phyloP scores from a whole-genome alignment of 2,113 vertebrate genomes.

The Clarias batrachus region DNA sequence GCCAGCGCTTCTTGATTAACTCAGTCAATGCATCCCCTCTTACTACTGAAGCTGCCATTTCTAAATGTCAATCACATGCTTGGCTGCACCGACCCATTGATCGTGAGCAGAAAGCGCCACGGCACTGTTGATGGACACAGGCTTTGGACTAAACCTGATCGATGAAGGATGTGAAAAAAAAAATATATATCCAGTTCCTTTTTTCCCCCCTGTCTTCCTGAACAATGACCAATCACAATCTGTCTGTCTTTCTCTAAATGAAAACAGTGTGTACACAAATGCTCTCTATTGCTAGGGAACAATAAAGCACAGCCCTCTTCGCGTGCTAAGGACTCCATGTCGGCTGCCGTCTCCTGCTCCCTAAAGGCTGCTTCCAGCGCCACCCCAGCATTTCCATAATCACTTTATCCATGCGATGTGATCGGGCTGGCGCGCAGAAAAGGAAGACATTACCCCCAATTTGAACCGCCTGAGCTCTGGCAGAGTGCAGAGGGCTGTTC shows the following conservation, averaged over 20 bases:
- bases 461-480: conserved; percentile 61
- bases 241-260: conserved; percentile 35
- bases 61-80: conserved; percentile 55
- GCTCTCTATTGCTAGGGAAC: conserved; percentile 38
- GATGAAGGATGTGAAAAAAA: conserved; percentile 36
- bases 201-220: conserved; percentile 20
- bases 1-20: conserved; percentile 47
- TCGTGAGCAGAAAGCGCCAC: conserved; percentile 16
- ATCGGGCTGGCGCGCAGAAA: conserved; percentile 59
- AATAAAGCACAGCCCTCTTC: conserved; percentile 37
- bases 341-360: conserved; percentile 47
- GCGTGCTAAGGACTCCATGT: conserved; percentile 52
- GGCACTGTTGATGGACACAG: conserved; percentile 40
- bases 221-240: conserved; percentile 41
- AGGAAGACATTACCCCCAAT: conserved; percentile 63
- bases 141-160: conserved; percentile 40
- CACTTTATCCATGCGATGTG: conserved; percentile 64
- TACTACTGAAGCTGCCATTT: conserved; percentile 38
- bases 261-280: conserved; percentile 45
- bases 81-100: conserved; percentile 42
- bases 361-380: conserved; percentile 59
- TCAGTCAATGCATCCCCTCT: conserved; percentile 35
- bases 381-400: conserved; percentile 64
- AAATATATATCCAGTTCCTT: conserved; percentile 35
- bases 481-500: conserved; percentile 59